Percentiles rank a stretch among this genome's conserved stretches.
phyloP scores from a whole-genome alignment of 1,140 invertebrate species.

The Ganaspis sp. region DNA sequence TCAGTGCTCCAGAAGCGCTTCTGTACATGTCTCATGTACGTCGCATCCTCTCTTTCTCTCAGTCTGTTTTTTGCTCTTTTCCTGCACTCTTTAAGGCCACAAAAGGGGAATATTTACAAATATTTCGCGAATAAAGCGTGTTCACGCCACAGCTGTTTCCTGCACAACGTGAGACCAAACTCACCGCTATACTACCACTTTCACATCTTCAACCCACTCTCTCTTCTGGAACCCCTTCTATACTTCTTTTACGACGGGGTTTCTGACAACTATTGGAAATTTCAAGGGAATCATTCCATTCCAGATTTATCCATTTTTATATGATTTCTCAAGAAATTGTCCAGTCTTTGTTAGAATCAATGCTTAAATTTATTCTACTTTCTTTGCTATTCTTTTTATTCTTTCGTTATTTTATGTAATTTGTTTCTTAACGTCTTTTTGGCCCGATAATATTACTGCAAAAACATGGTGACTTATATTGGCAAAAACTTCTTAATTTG shows the following conservation, averaged over 20 bases:
- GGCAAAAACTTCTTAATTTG: too few species aligned
- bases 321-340: too few species aligned
- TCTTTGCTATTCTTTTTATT: too few species aligned
- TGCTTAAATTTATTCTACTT: too few species aligned
- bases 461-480: too few species aligned
- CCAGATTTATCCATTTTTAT: too few species aligned
- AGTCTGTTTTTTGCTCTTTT: slow-evolving; percentile 38
- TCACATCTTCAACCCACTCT: slow-evolving; percentile 7
- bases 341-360: too few species aligned
- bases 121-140: slow-evolving; percentile 57
- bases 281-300: neutral
- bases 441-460: too few species aligned
- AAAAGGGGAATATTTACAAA: slow-evolving; percentile 65
- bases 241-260: slow-evolving; percentile 3
- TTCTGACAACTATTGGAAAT: neutral
- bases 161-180: slow-evolving; percentile 31
- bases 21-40: neutral
- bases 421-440: too few species aligned
- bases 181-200: neutral
- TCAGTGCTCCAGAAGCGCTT: slow-evolving; percentile 30
- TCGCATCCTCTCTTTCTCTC: neutral
- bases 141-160: slow-evolving; percentile 45
- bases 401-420: too few species aligned
- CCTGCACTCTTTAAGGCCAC: slow-evolving; percentile 41
- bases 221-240: slow-evolving; percentile 24